Percentiles rank a stretch among this genome's conserved stretches.
phyloP scores from a whole-genome alignment of 2,113 vertebrate species.

The Sphyrna mokarran region DNA sequence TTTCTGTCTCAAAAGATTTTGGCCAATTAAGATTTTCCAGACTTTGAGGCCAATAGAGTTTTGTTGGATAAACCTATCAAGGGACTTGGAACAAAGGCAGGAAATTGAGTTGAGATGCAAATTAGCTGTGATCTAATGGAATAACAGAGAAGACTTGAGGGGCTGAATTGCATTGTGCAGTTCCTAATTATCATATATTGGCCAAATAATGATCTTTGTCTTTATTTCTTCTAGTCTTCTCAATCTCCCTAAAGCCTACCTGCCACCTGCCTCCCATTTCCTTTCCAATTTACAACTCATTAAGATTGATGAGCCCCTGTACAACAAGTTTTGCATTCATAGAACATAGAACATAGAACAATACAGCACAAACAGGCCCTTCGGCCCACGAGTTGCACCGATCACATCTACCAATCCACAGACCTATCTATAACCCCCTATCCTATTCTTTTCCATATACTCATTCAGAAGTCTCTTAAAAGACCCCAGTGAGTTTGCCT shows the following conservation, averaged over 20 bases:
- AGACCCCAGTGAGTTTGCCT: too few relatives aligned
- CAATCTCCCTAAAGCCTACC: not conserved
- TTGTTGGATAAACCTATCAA: not conserved
- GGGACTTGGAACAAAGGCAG: not conserved
- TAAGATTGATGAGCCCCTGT: not conserved
- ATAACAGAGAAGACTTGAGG: not conserved
- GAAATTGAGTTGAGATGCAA: not conserved
- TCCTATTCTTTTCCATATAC: too few relatives aligned
- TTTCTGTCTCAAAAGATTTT: not conserved
- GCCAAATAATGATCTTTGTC: not conserved
- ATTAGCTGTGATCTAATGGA: not conserved
- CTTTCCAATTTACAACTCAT: not conserved
- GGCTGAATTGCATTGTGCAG: not conserved
- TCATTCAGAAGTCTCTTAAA: too few relatives aligned
- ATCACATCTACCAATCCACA: too few relatives aligned
- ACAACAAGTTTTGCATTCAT: not conserved
- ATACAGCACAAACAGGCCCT: too few relatives aligned
- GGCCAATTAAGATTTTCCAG: not conserved
- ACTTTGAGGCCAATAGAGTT: not conserved
- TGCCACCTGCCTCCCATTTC: not conserved
- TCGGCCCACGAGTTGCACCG: too few relatives aligned
- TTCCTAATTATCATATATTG: not conserved
- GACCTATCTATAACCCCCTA: too few relatives aligned
- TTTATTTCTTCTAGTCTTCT: not conserved
- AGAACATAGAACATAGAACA: too few relatives aligned